Conservation (phyloP, 2,888 invertebrate genomes). For the Marronus borbonicus region DNA sequence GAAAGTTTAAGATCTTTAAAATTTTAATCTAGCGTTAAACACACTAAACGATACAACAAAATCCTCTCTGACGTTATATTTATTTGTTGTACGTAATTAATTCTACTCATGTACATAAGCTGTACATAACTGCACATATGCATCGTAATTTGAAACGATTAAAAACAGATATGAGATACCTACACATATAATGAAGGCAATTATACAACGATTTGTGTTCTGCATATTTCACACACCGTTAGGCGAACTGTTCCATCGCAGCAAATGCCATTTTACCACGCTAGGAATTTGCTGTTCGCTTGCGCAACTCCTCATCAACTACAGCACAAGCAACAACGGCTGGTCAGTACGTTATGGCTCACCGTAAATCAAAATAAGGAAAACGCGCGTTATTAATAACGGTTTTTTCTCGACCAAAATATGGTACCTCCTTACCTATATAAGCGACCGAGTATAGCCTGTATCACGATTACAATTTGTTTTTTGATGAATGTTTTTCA, state of each 20-base stretch:
- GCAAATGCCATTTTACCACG: neutral
- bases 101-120: neutral
- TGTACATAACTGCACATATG: neutral
- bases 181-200: conserved; percentile 11
- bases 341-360: neutral
- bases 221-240: conserved; percentile 41
- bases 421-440: neutral
- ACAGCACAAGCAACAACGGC: neutral
- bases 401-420: neutral
- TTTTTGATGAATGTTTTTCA: conserved; percentile 3
- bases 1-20: neutral
- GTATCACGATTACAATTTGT: neutral
- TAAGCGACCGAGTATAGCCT: neutral
- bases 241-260: conserved; percentile 27
- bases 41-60: neutral
- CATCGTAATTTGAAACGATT: neutral
- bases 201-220: conserved; percentile 48
- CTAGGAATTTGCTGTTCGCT: neutral
- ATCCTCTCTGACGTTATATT: neutral
- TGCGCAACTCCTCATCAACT: neutral
- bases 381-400: conserved; percentile 6
- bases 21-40: neutral
- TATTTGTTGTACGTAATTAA: neutral
- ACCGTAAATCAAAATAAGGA: conserved; percentile 17
- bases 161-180: neutral